Evolutionary conservation across 2,797 vertebrate genomes (phyloP), one percentile per base, ranked within the genome.

Genomic region (Acropternis orthonyx): DNA sequence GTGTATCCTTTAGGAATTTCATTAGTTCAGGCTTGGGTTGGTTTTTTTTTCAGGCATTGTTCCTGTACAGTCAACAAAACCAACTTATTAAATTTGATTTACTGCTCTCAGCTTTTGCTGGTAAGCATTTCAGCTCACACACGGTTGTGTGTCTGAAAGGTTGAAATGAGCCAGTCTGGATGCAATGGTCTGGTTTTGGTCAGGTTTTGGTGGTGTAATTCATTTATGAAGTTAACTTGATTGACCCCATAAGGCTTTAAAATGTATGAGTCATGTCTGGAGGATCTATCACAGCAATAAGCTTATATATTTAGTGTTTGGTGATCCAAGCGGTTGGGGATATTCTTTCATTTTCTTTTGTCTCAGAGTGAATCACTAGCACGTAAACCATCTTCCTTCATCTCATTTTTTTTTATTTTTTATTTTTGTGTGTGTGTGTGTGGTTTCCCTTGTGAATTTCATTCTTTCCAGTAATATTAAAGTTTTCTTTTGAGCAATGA

Each of bases 221-320:
- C 14, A 80, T 93, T 96, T 92, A 67, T 58, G 75, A 93, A 89
- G 46, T 93, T 89, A 89, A 91, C 91, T 26, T 95, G 68, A 94
- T 93, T 30, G 81, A 87, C 88, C 88, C 68, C 84, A 72, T 92
- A 96, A 89, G 86, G 68, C 74, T 96, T 89, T 93, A 85, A 86
- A 94, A 94, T 85, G 74, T 89, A 87, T 96, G 96, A 97, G 77
- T 97, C 95, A 97, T 78, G 93, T 97, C 94, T 96, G 86, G 83
- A 93, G n/a, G 89, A 96, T 67, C 67, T 84, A 82, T 92, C 88
- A 54, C 36, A 79, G 80, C 90, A 94, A n/a, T 68, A 65, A 87
- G 69, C 86, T 90, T 62, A 82, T 95, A 75, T 88, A 71, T 74
- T 88, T 96, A 68, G 58, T 72, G 61, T 74, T 87, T 68, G 65